Percentiles rank a stretch among this genome's conserved stretches.
phyloP scores from a whole-genome alignment of 2,888 invertebrate species.

The Melinaea marsaeus region DNA sequence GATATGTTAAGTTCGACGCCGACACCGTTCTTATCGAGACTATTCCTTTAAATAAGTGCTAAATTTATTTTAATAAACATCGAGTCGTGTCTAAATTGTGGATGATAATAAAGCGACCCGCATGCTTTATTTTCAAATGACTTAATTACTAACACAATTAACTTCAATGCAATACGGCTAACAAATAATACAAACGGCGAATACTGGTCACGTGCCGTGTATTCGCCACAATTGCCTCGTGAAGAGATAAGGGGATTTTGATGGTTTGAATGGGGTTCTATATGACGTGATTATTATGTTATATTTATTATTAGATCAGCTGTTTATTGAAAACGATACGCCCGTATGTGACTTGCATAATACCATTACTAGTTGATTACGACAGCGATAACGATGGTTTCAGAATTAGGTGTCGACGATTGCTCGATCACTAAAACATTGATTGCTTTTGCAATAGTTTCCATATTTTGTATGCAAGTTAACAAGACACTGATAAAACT shows the following conservation, averaged over 20 bases:
- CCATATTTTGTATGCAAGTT: too few species aligned
- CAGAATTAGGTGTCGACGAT: slow-evolving; percentile 19
- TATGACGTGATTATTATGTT: slow-evolving; percentile 66
- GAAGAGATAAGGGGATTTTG: slow-evolving; percentile 52
- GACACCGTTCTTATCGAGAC: slow-evolving; percentile 55
- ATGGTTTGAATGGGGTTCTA: slow-evolving; percentile 53
- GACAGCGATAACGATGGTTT: slow-evolving; percentile 13
- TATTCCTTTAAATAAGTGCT: slow-evolving; percentile 16
- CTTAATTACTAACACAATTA: slow-evolving; percentile 71
- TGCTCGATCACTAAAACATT: too few species aligned
- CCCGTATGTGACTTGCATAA: slow-evolving; percentile 31
- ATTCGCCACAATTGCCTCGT: slow-evolving; percentile 68
- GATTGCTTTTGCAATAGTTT: too few species aligned
- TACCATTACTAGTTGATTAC: slow-evolving; percentile 18
- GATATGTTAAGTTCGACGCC: slow-evolving; percentile 59
- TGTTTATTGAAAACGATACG: slow-evolving; percentile 22
- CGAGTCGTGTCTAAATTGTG: slow-evolving; percentile 25
- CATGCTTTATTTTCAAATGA: slow-evolving; percentile 58
- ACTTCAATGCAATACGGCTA: slow-evolving; percentile 58
- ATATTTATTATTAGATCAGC: slow-evolving; percentile 23
- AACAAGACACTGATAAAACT: too few species aligned
- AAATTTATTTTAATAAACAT: slow-evolving; percentile 21
- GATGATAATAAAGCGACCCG: slow-evolving; percentile 52
- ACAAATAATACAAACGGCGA: slow-evolving; percentile 60
- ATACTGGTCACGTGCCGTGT: slow-evolving; percentile 72